These are phyloP conservation scores for Tragelaphus oryx DNA, from an alignment of 2,797 vertebrate genomes.

Conservation along the genomic window DNA sequence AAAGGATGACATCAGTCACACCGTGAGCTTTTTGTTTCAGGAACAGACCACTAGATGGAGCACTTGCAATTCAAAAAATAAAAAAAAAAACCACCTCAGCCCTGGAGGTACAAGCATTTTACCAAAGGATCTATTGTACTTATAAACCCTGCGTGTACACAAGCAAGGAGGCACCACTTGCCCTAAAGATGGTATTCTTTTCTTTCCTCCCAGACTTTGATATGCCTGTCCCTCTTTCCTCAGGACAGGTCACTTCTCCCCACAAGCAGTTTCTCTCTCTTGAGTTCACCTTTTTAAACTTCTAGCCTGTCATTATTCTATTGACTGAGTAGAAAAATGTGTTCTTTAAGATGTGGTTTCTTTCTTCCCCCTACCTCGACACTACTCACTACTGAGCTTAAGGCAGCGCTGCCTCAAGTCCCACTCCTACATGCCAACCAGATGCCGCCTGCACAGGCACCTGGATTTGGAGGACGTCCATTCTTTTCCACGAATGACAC, in stretches of 20 bases:
- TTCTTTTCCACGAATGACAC: background rate
- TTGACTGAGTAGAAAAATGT: background rate
- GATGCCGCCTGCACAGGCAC: background rate
- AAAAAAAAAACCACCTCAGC: background rate
- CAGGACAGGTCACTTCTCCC: constrained; percentile 48
- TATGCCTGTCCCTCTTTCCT: constrained; percentile 25
- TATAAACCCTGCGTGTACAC: constrained; percentile 42
- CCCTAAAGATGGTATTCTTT: constrained; percentile 39
- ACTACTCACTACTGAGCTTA: background rate
- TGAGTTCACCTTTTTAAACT: constrained; percentile 40
- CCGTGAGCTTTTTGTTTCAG: background rate
- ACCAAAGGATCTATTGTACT: constrained; percentile 50
- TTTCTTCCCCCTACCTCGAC: background rate
- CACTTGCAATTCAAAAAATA: constrained; percentile 78
- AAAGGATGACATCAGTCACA: constrained; percentile 59
- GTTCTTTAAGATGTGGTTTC: constrained; percentile 33
- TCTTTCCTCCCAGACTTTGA: constrained; percentile 47
- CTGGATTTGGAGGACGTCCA: background rate
- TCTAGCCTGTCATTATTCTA: background rate
- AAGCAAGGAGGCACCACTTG: background rate
- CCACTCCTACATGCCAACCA: background rate
- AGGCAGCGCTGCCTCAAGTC: background rate
- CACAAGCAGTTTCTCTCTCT: background rate
- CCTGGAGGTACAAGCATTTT: constrained; percentile 28
- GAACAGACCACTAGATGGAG: constrained; percentile 81